Evolutionary conservation across 1,140 invertebrate genomes (phyloP), one percentile per base, ranked within the genome.

Genomic region (Metopolophium dirhodum): DNA sequence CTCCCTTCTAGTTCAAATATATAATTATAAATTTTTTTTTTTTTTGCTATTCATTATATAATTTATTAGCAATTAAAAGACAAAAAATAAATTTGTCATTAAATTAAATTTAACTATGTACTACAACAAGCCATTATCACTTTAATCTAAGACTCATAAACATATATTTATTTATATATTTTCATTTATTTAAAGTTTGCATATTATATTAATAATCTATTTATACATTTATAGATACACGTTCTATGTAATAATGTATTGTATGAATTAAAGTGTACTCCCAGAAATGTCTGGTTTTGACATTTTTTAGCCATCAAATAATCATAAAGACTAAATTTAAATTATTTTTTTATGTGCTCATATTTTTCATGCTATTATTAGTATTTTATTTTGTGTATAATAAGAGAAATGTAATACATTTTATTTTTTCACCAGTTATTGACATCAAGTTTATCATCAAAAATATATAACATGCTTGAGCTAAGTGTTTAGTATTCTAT

Each of bases 1-100:
- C 88, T 89, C 51, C 88, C 51, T 30, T 89, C 88, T 89, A 89
- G 88, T 89, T 89, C 49, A 89, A 57, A 89, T 89, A 47, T 89
- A 37, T 57, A 89, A 57, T 89, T 89, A 22, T 54, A 89, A 7
- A 47, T 87, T n/a, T 51, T 87, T 51, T 51, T 87, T 51, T 86
- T 20, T 49, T 41, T 89, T 61, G 26, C 35, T 89, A 54, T 57
- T 37, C 51, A 41, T 54, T 89, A 22, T 37, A 89, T 23, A 89
- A 57, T 4, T 89, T 57, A 41, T 89, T 35, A 89, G 49, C 9
- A 7, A 57, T 89, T 51, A n/a, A 88, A 89, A 89, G 35, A 89
- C 49, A 49, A 14, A 51, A 51, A 37, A 89, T 54, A 11, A 14
- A 41, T 37, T 37, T 89, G 22, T 51, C 20, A 51, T 88, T 22